phyloP scores from a whole-genome alignment of 2,113 vertebrate genomes.

The Axis porcinus region DNA sequence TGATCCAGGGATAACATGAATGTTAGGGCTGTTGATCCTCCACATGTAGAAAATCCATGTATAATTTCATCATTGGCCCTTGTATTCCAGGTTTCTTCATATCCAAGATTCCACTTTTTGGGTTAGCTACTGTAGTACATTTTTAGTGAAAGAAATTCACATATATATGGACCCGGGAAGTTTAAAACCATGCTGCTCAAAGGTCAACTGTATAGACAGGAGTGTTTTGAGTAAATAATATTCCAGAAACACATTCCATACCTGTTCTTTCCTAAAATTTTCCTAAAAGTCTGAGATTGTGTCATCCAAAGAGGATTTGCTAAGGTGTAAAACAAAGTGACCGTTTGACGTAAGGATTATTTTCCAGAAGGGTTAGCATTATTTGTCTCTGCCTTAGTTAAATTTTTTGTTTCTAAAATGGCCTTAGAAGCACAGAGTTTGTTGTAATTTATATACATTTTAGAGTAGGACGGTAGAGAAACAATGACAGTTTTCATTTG shows the following conservation, averaged over 20 bases:
- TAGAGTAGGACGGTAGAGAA: neutral
- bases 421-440: neutral
- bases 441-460: neutral
- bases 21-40: neutral
- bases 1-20: neutral
- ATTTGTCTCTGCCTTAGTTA: neutral
- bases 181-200: neutral
- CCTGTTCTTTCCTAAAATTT: neutral
- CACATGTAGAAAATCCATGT: neutral
- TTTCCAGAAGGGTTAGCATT: neutral
- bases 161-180: neutral
- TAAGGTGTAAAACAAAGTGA: neutral
- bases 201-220: neutral
- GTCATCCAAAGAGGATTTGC: neutral
- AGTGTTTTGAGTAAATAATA: neutral
- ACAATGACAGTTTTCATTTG: slow-evolving; percentile 7
- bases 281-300: neutral
- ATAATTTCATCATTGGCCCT: neutral
- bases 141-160: neutral
- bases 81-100: neutral
- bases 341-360: neutral
- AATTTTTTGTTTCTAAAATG: neutral
- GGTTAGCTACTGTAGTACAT: too few species aligned
- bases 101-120: neutral
- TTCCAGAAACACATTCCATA: neutral